Percentiles rank a stretch among this genome's conserved stretches.
These are phyloP conservation scores for Varecia variegata DNA, from an alignment of 2,797 vertebrate genomes.

Conservation along the genomic window DNA sequence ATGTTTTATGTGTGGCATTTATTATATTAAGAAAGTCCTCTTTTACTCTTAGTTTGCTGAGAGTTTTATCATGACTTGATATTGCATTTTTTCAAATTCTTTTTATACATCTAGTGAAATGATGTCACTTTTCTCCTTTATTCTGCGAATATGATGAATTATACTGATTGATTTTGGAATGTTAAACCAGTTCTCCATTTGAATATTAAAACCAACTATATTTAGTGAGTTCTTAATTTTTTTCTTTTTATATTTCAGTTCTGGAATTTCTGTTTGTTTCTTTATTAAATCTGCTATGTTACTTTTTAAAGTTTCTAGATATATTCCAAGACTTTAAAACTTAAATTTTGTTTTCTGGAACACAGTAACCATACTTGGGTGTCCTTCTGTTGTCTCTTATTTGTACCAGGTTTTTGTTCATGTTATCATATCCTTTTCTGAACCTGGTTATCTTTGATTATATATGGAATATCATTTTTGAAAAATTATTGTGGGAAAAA, in stretches of 20 bases:
- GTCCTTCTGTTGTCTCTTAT: background rate
- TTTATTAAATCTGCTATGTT: background rate
- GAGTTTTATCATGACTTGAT: background rate
- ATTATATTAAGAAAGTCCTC: background rate
- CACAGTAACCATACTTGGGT: background rate
- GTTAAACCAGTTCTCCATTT: background rate
- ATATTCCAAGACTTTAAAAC: background rate
- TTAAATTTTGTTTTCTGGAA: background rate
- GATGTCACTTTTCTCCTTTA: background rate
- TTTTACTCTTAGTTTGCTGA: background rate
- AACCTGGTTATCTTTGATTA: background rate
- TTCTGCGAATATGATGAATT: constrained; percentile 13
- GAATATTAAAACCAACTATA: background rate
- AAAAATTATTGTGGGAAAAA: background rate
- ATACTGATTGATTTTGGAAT: background rate
- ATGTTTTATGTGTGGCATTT: background rate
- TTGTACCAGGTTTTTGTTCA: background rate
- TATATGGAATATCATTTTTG: background rate
- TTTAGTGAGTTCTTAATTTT: background rate
- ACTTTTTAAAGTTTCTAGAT: background rate
- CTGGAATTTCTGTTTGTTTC: background rate
- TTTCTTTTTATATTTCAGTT: background rate
- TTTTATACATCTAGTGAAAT: background rate
- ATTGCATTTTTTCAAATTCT: background rate
- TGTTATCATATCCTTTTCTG: background rate